Evolutionary conservation across 2,888 invertebrate genomes (phyloP).

Genomic region (Microdon myrmicae): DNA sequence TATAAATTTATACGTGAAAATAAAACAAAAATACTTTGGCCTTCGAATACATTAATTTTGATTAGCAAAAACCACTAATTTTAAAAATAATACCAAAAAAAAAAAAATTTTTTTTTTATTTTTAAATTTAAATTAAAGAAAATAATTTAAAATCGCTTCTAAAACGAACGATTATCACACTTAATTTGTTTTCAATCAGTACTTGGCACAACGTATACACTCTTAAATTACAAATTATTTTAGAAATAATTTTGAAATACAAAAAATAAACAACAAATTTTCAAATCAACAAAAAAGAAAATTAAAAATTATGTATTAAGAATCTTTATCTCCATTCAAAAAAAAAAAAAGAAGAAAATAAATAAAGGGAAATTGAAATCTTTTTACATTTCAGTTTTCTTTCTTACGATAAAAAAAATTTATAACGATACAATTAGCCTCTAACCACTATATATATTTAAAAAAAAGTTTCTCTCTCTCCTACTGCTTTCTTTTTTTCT

Average conservation of each 20-base stretch:
- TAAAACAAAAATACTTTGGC: constrained; percentile 41
- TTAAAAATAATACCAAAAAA: constrained; percentile 44
- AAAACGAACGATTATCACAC: constrained; percentile 64
- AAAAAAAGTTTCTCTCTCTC: too few relatives aligned
- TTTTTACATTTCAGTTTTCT: constrained; percentile 38
- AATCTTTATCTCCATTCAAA: constrained; percentile 25
- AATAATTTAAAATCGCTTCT: constrained; percentile 58
- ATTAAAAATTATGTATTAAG: constrained; percentile 21
- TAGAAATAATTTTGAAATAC: constrained; percentile 28
- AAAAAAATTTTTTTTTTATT: constrained; percentile 51
- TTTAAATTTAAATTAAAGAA: constrained; percentile 58
- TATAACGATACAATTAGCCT: constrained; percentile 65
- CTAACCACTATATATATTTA: constrained; percentile 64
- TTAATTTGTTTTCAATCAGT: constrained; percentile 61
- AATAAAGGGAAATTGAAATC: constrained; percentile 3
- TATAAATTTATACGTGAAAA: constrained; percentile 22
- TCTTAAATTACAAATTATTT: constrained; percentile 41
- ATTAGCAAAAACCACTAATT: constrained; percentile 50
- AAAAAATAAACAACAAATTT: constrained; percentile 38
- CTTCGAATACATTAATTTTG: constrained; percentile 39
- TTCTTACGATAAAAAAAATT: constrained; percentile 48
- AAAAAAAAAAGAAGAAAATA: constrained; percentile 42
- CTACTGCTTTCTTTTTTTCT: too few relatives aligned
- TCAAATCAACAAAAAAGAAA: constrained; percentile 42
- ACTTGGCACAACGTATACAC: constrained; percentile 66